These are phyloP conservation scores for Halisarca cf. caerulea DNA, from an alignment of 37 sponge, comb jelly and placozoan genomes.

Conservation along the genomic window DNA sequence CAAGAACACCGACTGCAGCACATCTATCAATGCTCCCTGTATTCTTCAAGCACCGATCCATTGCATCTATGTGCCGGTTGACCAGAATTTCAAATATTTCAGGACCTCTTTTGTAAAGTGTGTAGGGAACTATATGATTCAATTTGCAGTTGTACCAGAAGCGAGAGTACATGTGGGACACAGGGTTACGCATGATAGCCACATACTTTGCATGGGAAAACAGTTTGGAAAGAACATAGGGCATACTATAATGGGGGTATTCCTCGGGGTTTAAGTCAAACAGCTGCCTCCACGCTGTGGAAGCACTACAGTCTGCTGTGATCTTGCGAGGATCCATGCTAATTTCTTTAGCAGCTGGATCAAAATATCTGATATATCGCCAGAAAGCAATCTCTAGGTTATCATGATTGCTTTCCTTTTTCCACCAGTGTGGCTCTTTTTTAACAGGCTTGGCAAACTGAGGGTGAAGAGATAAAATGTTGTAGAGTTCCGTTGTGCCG, in stretches of 20 bases:
- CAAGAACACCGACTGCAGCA: neutral
- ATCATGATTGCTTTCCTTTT: neutral
- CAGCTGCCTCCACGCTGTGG: constrained; percentile 49
- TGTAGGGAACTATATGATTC: neutral
- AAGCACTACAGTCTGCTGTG: constrained; percentile 52
- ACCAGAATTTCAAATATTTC: constrained; percentile 14
- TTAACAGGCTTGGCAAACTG: neutral
- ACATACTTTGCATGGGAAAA: constrained; percentile 59
- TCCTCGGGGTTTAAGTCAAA: constrained; percentile 5
- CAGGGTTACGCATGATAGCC: constrained; percentile 59
- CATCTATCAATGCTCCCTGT: neutral
- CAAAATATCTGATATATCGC: constrained; percentile 15
- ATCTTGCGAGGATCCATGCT: neutral
- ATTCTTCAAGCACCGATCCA: constrained; percentile 5
- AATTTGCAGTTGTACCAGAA: constrained; percentile 28
- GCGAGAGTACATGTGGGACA: constrained; percentile 32
- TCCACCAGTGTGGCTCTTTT: constrained; percentile 59
- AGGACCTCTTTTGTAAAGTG: neutral
- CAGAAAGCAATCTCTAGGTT: neutral
- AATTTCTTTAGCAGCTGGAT: neutral
- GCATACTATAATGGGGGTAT: constrained; percentile 34
- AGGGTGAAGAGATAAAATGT: neutral
- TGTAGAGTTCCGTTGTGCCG: constrained; percentile 39
- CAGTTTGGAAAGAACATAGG: constrained; percentile 39
- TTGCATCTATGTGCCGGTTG: neutral